Conservation (phyloP, 2,113 vertebrate genomes). For the Amphiprion ocellaris region DNA sequence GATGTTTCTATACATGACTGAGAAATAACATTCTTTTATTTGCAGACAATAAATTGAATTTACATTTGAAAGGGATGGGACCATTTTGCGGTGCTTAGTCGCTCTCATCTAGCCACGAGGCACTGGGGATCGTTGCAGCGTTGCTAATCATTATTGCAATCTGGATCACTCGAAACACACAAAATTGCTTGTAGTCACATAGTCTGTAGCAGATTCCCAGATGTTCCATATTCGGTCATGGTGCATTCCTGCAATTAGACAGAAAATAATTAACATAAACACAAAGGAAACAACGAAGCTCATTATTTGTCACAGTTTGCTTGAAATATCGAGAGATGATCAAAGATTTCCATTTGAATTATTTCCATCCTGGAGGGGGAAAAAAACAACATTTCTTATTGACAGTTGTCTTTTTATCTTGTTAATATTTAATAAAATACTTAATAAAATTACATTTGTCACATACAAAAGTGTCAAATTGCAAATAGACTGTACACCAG, state of each 20-base stretch:
- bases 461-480: not conserved
- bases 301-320: slow-evolving; percentile 17
- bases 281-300: slow-evolving; percentile 1
- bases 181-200: slow-evolving; percentile 7
- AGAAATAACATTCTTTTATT: slow-evolving; percentile 25
- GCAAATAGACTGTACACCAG: slow-evolving; percentile 17
- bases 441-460: not conserved
- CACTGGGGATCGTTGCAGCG: slow-evolving; percentile 23
- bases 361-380: not conserved
- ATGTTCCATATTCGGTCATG: slow-evolving; percentile 27
- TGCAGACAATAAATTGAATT: slow-evolving; percentile 37
- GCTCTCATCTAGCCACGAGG: slow-evolving; percentile 16
- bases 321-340: not conserved
- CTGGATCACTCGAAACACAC: slow-evolving; percentile 18
- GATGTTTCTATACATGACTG: slow-evolving; percentile 1
- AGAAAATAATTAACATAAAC: slow-evolving; percentile 17
- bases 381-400: not conserved
- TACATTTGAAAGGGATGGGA: slow-evolving; percentile 43
- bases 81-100: slow-evolving; percentile 17
- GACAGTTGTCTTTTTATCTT: slow-evolving; percentile 13
- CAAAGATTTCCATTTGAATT: not conserved
- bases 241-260: slow-evolving; percentile 17
- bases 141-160: slow-evolving; percentile 25
- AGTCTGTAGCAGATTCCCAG: slow-evolving; percentile 16
- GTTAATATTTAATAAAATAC: not conserved